Conservation (phyloP, 2,888 invertebrate species). For the Erpobdella octoculata region DNA sequence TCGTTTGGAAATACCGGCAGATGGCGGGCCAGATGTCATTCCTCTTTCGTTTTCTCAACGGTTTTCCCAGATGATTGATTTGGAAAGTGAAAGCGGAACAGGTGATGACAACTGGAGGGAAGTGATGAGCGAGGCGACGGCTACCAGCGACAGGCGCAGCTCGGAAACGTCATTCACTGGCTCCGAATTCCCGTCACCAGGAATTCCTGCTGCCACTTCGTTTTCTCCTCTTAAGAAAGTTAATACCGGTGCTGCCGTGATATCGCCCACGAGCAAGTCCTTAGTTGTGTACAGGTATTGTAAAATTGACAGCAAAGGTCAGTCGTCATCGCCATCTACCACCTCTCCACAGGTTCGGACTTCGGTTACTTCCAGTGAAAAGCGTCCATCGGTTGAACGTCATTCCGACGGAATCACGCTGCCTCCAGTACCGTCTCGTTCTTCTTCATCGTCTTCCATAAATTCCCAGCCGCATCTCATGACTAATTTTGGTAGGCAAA, state of each 20-base stretch:
- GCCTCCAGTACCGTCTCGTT: background rate
- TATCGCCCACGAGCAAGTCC: background rate
- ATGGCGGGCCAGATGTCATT: conserved; percentile 33
- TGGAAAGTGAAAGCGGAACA: conserved; percentile 21
- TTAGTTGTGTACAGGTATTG: conserved; percentile 3
- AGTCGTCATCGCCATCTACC: background rate
- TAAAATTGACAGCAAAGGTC: background rate
- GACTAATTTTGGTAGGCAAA: background rate
- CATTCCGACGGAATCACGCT: background rate
- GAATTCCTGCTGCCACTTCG: background rate
- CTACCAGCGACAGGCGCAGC: conserved; percentile 1
- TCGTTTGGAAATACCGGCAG: conserved; percentile 33
- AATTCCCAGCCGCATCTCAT: conserved; percentile 12
- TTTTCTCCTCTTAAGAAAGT: background rate
- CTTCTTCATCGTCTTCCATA: conserved; percentile 10
- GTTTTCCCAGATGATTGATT: conserved; percentile 23
- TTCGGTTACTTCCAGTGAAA: background rate
- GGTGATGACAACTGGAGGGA: conserved; percentile 12
- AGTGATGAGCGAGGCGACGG: background rate
- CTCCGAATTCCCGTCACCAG: conserved; percentile 8
- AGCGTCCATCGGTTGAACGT: background rate
- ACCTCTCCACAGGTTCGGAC: background rate
- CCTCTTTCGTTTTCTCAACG: conserved; percentile 17
- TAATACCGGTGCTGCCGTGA: background rate
- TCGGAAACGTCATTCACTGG: conserved; percentile 4